Percentiles rank a stretch among this genome's conserved stretches.
Conservation (phyloP, 1,140 invertebrate genomes). For the Ceratitis capitata region DNA sequence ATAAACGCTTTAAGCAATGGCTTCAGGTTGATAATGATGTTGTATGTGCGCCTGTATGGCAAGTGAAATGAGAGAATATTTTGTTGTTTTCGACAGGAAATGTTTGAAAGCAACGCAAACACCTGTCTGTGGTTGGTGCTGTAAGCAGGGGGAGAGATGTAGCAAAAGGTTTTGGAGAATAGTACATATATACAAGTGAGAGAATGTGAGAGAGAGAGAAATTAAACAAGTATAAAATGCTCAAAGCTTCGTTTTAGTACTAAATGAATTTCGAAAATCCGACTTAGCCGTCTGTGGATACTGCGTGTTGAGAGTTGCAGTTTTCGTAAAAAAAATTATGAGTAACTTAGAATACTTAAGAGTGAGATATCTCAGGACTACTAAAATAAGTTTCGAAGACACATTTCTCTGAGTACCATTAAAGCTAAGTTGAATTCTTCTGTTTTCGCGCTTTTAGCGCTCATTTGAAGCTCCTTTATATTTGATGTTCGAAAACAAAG, state of each 20-base stretch:
- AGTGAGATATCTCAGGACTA: neutral
- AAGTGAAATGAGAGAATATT: neutral
- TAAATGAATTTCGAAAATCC: neutral
- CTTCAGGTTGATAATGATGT: neutral
- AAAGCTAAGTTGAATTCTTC: too few species aligned
- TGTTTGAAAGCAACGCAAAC: neutral
- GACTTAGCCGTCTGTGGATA: too few species aligned
- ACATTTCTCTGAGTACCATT: neutral
- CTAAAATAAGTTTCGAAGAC: neutral
- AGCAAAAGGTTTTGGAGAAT: too few species aligned
- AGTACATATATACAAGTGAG: too few species aligned
- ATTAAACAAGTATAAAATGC: neutral
- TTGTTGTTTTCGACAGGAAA: neutral
- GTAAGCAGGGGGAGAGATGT: too few species aligned
- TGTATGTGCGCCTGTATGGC: neutral
- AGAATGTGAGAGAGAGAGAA: too few species aligned
- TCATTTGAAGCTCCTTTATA: too few species aligned
- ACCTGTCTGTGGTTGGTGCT: neutral
- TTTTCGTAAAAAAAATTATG: too few species aligned
- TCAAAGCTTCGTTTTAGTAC: too few species aligned
- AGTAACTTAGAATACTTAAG: neutral
- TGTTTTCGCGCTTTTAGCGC: too few species aligned
- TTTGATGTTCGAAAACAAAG: too few species aligned
- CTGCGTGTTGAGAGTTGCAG: too few species aligned
- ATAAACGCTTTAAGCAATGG: neutral